A percentile compares a stretch with the other conserved stretches of the same genome.
phyloP scores from a whole-genome alignment of 1,140 invertebrate genomes.

The Zaprionus ghesquierei region DNA sequence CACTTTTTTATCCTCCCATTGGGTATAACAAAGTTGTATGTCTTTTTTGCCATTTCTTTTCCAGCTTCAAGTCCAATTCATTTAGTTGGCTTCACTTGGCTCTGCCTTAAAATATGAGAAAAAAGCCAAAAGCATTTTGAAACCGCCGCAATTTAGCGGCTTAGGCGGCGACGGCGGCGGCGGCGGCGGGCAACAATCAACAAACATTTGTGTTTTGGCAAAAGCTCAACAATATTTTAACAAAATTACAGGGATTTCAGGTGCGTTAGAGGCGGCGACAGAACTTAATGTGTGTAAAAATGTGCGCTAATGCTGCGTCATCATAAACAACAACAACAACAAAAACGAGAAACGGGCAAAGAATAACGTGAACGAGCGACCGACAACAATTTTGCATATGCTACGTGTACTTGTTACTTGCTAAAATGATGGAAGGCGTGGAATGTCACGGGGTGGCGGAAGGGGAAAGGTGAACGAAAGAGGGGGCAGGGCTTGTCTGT shows the following conservation, averaged over 20 bases:
- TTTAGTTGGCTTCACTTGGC: not conserved
- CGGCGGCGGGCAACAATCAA: conserved; percentile 54
- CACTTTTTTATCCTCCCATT: not conserved
- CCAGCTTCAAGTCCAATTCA: not conserved
- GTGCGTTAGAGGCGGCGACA: conserved; percentile 45
- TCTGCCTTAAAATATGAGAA: conserved; percentile 53
- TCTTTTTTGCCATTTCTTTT: not conserved
- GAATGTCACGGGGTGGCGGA: not conserved
- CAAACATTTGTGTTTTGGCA: conserved; percentile 48
- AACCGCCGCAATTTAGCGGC: conserved; percentile 52
- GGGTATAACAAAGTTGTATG: not conserved
- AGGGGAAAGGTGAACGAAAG: too few relatives aligned
- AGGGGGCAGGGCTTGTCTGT: not conserved
- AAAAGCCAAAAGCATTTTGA: conserved; percentile 45
- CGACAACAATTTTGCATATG: conserved; percentile 53
- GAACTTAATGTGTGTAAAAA: conserved; percentile 64
- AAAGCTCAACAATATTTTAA: conserved; percentile 74
- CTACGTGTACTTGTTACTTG: conserved; percentile 4
- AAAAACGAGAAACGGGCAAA: not conserved
- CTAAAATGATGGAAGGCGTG: not conserved
- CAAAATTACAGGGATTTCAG: conserved; percentile 75
- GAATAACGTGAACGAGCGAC: conserved; percentile 1
- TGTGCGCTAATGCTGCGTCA: conserved; percentile 66
- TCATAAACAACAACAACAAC: conserved; percentile 52
- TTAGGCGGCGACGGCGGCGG: conserved; percentile 31